Base-by-base conservation (phyloP, 2,113 vertebrate genomes). In the Eupsittula cactorum region DNA sequence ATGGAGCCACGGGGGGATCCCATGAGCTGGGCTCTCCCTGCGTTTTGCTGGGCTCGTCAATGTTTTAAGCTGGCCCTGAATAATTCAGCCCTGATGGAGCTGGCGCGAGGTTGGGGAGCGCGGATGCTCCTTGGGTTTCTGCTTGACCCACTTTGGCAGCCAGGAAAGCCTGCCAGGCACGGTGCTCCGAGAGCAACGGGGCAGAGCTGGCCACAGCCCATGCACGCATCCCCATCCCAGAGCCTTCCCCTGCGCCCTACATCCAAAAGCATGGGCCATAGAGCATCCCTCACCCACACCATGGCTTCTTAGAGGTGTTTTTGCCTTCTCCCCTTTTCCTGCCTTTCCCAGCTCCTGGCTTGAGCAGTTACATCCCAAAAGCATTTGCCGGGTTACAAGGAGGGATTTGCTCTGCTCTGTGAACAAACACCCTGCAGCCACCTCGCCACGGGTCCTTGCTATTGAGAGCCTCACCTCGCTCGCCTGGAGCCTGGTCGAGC, bases 131-230 rank as follows among this genome's bases (percentile, higher is more conserved):
- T 73, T 73, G 86, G 31, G 41, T 93, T 96, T 92, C 93, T 73
- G 86, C 96, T 91, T 94, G 96, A 97, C 96, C 96, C 95, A 95
- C 74, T 97, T 97, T 87, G 62, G 21, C 28, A 74, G 35, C 41
- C n/a, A 59, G 44, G 81, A 62, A 73, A 89, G 31, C n/a, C 83
- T 52, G 25, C 77, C 73, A 64, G 88, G 74, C 33, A 1, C 0
- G 16, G 25, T 13, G 25, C 37, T 85, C 69, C 1, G 13, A 59
- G 57, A 16, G 57, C 57, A 59, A 10, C 7, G 21, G 57, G 57
- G 33, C 21, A 59, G 35, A 59, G 21, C 33, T 59, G 33, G 21
- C 57, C 57, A 7, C 21, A 59, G 57, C 28, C 33, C 7, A 0
- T 1, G 0, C 46, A 15, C 49, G 16, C 47, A 69, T 7, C 35